phyloP scores from a whole-genome alignment of 2,797 vertebrate genomes.

The Halcyon chelicuti region DNA sequence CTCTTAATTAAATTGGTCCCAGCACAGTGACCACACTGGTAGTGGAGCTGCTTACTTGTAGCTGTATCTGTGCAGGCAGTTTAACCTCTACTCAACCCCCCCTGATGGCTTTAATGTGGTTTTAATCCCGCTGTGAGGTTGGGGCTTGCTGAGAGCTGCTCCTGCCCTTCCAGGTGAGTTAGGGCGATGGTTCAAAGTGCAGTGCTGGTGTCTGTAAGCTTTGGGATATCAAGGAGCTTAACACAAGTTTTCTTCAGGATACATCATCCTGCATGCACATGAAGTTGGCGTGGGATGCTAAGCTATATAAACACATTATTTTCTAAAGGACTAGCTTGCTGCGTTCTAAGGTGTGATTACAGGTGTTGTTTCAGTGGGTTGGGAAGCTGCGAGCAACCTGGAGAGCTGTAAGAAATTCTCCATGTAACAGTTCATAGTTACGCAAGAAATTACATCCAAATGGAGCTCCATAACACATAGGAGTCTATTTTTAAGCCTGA shows the following conservation, averaged over 20 bases:
- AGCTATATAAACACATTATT: not conserved
- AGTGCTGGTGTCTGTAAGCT: not conserved
- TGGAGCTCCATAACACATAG: not conserved
- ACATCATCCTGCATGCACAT: not conserved
- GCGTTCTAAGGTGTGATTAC: not conserved
- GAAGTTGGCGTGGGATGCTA: not conserved
- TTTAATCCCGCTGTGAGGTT: not conserved
- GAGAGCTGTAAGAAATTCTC: constrained; percentile 19
- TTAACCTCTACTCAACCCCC: not conserved
- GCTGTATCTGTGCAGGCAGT: not conserved
- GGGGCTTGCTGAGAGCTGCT: not conserved
- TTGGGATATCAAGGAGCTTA: not conserved
- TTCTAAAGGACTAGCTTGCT: not conserved
- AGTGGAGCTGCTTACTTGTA: not conserved
- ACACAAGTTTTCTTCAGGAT: not conserved
- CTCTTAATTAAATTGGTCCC: not conserved
- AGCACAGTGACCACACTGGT: not conserved
- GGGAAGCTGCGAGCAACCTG: constrained; percentile 9
- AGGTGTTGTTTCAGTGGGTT: constrained; percentile 11
- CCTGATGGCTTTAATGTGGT: not conserved
- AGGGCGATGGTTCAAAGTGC: not conserved
- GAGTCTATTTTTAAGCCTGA: constrained; percentile 35
- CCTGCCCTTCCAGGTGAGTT: not conserved
- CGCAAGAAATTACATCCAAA: not conserved
- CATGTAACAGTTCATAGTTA: not conserved